Evolutionary conservation across 2,113 vertebrate species (phyloP), one percentile per base, ranked within the genome.

Genomic region (Cyprinodon tularosa): DNA sequence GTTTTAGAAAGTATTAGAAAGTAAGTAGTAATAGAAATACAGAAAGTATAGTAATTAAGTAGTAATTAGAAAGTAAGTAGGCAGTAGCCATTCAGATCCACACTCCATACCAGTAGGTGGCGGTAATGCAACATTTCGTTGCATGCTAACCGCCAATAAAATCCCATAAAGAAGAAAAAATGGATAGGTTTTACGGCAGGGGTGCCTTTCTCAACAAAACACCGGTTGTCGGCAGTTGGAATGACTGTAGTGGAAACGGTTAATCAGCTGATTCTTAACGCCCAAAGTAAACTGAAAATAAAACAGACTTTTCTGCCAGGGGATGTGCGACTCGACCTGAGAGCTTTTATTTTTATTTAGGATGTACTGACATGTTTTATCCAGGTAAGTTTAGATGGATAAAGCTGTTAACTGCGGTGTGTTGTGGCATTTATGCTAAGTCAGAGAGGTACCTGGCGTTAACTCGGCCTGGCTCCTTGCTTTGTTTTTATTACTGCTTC

Each of bases 231-330:
- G 85, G 65, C 69, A 72, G 22, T 39, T 36, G 64, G 63, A 85
- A 81, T 93, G 92, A 93, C 93, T 92, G 89, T 10, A 14, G 0
- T 12, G 62, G 15, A 77, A 0, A 29, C 29, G 64, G 84, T 77
- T 90, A 85, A 91, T 92, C 91, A 93, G 93, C 91, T 93, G 92
- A 86, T 91, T 89, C 29, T 60, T 70, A 80, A 60, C 69, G 77
- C 76, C 71, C 53, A 76, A 82, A 75, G 77, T 9, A 81, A n/a
- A 80, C 47, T 67, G 29, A 83, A 76, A 89, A 81, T 80, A 87
- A 85, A 2, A 67, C n/a, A 0, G 37, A 76, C 84, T 84, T 57
- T 64, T 65, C 36, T 20, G 14, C 59, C 36, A 53, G 37, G 66
- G 50, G 42, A 38, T 61, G 15, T 50, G n/a, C 36, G 66, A 61